Evolutionary conservation across 2,797 vertebrate species (phyloP).

Genomic region (Gallinago nigripennis): DNA sequence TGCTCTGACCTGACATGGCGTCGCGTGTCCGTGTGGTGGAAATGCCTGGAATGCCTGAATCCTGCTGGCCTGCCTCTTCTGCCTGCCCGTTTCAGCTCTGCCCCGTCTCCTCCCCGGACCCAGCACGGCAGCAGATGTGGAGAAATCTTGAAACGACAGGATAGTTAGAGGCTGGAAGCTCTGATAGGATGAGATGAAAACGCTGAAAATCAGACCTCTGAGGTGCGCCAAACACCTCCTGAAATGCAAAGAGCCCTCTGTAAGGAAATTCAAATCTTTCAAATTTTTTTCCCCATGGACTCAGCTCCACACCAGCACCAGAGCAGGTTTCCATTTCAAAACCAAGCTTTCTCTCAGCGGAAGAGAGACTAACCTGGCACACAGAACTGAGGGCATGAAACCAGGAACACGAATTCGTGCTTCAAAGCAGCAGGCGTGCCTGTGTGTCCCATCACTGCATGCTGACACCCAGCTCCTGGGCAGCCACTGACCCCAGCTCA

Average conservation of each 20-base stretch:
- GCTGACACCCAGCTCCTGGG: not conserved
- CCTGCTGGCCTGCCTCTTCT: not conserved
- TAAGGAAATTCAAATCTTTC: not conserved
- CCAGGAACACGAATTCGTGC: not conserved
- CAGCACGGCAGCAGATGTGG: not conserved
- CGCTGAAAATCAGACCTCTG: not conserved
- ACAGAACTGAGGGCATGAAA: not conserved
- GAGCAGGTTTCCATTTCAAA: not conserved
- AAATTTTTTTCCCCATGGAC: not conserved
- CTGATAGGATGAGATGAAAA: not conserved
- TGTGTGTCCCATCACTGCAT: not conserved
- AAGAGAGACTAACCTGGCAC: not conserved
- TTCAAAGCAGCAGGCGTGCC: not conserved
- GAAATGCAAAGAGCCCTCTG: not conserved
- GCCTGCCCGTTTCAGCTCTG: not conserved
- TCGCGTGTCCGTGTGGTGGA: rapidly evolving
- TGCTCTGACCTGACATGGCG: not conserved
- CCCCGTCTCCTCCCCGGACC: not conserved
- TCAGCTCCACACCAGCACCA: not conserved
- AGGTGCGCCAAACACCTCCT: not conserved
- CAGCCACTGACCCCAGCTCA: not conserved
- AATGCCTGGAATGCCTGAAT: not conserved
- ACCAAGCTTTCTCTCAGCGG: not conserved
- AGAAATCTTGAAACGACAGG: not conserved
- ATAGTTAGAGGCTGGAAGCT: not conserved